phyloP scores from a whole-genome alignment of 2,797 vertebrate species.

The Gymnopithys bicolor region DNA sequence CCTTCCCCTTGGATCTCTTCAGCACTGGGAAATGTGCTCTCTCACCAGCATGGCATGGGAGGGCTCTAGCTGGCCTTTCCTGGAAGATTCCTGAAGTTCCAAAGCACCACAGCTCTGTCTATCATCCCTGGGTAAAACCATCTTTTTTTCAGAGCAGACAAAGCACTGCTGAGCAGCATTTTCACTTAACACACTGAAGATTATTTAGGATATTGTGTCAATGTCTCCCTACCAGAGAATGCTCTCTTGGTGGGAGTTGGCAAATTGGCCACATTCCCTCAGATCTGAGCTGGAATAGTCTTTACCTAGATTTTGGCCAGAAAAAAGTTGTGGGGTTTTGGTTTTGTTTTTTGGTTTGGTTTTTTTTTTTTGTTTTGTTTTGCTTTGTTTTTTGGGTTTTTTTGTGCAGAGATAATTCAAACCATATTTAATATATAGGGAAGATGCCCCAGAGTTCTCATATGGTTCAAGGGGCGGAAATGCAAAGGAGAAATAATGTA shows the following conservation, averaged over 20 bases:
- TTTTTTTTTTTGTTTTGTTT: too few relatives aligned
- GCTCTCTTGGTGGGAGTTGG: background rate
- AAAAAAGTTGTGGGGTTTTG: background rate
- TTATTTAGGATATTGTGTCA: background rate
- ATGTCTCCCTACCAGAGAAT: background rate
- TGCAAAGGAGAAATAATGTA: background rate
- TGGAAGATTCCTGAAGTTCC: accelerated
- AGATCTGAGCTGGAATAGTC: accelerated
- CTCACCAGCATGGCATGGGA: accelerated
- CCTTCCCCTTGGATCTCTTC: background rate
- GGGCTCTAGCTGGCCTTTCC: background rate
- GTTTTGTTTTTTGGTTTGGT: too few relatives aligned
- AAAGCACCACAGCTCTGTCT: background rate
- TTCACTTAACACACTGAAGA: background rate
- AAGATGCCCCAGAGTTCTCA: background rate
- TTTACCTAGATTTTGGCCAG: background rate
- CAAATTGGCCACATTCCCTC: background rate
- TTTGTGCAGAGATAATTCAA: background rate
- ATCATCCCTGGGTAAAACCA: background rate
- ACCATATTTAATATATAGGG: background rate
- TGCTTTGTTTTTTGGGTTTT: background rate
- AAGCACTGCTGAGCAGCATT: background rate
- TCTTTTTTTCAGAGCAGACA: background rate
- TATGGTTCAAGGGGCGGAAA: background rate
- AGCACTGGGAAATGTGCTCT: accelerated